Conservation (phyloP, 2,113 vertebrate species). For the Motacilla tschutschensis region DNA sequence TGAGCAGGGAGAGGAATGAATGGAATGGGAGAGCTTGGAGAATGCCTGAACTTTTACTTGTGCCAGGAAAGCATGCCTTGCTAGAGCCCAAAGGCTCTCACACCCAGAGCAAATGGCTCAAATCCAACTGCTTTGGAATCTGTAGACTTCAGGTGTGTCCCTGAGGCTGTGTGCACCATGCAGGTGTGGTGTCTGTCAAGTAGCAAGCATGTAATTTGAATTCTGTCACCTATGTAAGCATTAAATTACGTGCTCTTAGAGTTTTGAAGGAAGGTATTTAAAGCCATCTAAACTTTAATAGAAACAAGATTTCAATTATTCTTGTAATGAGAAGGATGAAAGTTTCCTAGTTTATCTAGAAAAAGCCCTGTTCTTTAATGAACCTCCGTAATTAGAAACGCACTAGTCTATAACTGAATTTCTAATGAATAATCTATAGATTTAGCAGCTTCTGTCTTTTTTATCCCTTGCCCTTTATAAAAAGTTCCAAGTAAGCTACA, state of each 20-base stretch:
- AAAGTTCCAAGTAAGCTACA: conserved; percentile 27
- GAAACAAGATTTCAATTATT: conserved; percentile 54
- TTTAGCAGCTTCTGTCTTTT: not conserved
- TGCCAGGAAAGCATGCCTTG: not conserved
- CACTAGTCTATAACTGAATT: conserved; percentile 7
- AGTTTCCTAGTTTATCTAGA: conserved; percentile 47
- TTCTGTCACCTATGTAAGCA: conserved; percentile 15
- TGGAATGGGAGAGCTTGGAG: not conserved
- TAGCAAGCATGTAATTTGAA: conserved; percentile 15
- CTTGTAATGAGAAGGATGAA: conserved; percentile 32
- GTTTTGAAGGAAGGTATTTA: conserved; percentile 36
- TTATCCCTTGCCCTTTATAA: conserved; percentile 26
- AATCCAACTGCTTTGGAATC: not conserved
- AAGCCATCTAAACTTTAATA: conserved; percentile 40
- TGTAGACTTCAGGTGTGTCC: not conserved
- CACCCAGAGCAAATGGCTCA: not conserved
- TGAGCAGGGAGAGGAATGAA: not conserved
- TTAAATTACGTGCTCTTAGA: conserved; percentile 42
- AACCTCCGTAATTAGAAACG: conserved; percentile 40
- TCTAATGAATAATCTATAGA: conserved; percentile 57
- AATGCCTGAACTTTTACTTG: not conserved
- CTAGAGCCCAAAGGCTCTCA: not conserved
- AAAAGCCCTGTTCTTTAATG: conserved; percentile 32
- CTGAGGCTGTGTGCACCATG: not conserved
- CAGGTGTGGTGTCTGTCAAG: not conserved